Evolutionary conservation across 2,888 invertebrate species (phyloP).

Genomic region (Hydriomena furcata): DNA sequence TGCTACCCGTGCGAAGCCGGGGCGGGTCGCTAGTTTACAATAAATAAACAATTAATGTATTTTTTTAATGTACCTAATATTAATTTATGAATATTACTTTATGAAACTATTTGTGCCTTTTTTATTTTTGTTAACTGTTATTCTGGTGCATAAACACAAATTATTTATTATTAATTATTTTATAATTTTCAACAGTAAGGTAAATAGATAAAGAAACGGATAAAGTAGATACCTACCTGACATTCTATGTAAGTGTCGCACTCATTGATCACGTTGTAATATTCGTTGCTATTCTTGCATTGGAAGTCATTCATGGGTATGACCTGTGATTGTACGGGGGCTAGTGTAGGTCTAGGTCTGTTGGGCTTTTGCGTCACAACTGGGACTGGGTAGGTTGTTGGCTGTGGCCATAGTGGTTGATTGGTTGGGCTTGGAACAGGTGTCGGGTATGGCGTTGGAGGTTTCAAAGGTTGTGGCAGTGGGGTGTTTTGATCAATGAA

Average conservation of each 20-base stretch:
- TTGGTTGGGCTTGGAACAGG: not conserved
- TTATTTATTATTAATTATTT: no score
- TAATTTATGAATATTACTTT: no score
- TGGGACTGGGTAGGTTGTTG: constrained; percentile 2
- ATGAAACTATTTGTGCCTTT: no score
- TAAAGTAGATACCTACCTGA: constrained; percentile 50
- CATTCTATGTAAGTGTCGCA: constrained; percentile 89
- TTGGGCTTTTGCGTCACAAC: constrained; percentile 9
- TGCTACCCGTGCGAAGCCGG: no score
- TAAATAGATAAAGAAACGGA: not conserved
- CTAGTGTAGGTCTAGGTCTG: constrained; percentile 6
- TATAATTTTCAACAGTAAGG: no score
- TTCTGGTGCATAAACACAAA: no score
- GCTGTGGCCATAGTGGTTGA: constrained; percentile 3
- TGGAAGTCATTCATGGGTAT: constrained; percentile 19
- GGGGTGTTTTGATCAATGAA: not conserved
- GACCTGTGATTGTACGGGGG: not conserved
- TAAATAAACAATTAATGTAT: no score
- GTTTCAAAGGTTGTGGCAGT: not conserved
- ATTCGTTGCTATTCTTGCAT: constrained; percentile 39
- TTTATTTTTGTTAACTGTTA: no score
- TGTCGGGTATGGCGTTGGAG: not conserved
- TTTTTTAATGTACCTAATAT: no score
- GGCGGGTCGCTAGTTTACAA: no score
- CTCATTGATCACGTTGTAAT: constrained; percentile 77